phyloP scores from a whole-genome alignment of 2,113 vertebrate species.

The Paedocypris sp. region DNA sequence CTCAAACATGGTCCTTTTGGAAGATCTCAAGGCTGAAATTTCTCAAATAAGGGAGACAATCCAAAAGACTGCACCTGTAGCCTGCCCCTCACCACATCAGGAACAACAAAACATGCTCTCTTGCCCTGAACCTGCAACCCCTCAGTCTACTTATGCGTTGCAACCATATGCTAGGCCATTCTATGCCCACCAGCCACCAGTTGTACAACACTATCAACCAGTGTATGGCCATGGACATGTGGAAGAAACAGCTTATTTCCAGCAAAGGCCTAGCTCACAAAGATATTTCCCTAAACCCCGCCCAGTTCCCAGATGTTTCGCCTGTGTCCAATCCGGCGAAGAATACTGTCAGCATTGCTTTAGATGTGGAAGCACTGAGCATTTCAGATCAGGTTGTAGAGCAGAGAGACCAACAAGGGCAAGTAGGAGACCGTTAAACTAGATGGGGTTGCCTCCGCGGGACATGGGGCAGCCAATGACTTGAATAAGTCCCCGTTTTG shows the following conservation, averaged over 20 bases:
- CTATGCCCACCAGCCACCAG: not conserved
- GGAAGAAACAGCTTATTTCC: slow-evolving; percentile 11
- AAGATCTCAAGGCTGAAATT: slow-evolving; percentile 21
- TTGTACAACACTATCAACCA: not conserved
- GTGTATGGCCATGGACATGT: not conserved
- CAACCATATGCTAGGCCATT: not conserved
- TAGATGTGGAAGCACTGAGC: slow-evolving; percentile 24
- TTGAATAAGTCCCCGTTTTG: slow-evolving; percentile 1
- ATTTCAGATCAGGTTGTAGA: slow-evolving; percentile 22
- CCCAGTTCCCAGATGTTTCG: not conserved
- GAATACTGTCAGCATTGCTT: slow-evolving; percentile 19
- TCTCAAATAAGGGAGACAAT: slow-evolving; percentile 27
- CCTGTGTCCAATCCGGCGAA: not conserved
- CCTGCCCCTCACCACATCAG: not conserved
- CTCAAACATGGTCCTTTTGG: slow-evolving; percentile 17
- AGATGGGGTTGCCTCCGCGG: slow-evolving; percentile 1
- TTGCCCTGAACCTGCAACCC: not conserved
- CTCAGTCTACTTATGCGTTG: not conserved
- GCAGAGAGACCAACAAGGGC: not conserved
- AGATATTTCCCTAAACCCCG: not conserved
- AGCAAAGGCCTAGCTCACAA: slow-evolving; percentile 23
- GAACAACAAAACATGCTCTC: not conserved
- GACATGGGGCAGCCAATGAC: slow-evolving; percentile 3
- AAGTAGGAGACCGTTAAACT: slow-evolving; percentile 22
- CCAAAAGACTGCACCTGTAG: not conserved